A percentile compares a stretch with the other conserved stretches of the same genome.
These are phyloP conservation scores for Oopsacas minuta DNA, from an alignment of 37 sponge, comb jelly and placozoan genomes.

Conservation along the genomic window DNA sequence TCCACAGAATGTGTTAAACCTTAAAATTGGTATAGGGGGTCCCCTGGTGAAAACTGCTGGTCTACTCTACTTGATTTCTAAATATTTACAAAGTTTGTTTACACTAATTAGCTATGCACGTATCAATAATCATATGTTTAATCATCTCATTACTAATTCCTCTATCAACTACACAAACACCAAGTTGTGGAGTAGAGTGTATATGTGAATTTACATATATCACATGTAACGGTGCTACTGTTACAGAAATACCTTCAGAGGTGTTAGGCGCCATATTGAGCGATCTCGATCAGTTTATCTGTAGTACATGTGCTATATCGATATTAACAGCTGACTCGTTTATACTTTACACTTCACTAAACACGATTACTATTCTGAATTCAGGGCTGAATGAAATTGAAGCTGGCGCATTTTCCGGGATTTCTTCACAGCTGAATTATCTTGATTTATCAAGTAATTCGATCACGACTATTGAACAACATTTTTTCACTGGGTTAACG, in stretches of 20 bases:
- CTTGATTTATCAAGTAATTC: conserved; percentile 3
- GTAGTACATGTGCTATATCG: not conserved
- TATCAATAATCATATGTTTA: not conserved
- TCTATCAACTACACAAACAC: not conserved
- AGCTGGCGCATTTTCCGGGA: not conserved
- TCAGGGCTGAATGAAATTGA: not conserved
- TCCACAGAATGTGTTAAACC: too few species aligned
- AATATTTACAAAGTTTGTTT: too few species aligned
- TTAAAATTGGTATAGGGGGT: too few species aligned
- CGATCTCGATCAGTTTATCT: not conserved
- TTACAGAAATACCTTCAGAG: not conserved
- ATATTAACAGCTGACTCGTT: not conserved
- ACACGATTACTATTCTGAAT: not conserved
- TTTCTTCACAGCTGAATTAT: not conserved
- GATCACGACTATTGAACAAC: not conserved
- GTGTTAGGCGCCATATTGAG: not conserved
- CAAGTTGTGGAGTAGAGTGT: not conserved
- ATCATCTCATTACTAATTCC: not conserved
- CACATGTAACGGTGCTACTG: not conserved
- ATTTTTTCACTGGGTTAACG: not conserved
- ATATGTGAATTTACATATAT: not conserved
- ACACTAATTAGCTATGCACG: too few species aligned
- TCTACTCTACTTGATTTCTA: too few species aligned
- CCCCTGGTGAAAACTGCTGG: too few species aligned
- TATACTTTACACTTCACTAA: not conserved